A percentile compares a stretch with the other conserved stretches of the same genome.
Evolutionary conservation across 2,797 vertebrate species (phyloP).

Genomic region (Falco biarmicus): DNA sequence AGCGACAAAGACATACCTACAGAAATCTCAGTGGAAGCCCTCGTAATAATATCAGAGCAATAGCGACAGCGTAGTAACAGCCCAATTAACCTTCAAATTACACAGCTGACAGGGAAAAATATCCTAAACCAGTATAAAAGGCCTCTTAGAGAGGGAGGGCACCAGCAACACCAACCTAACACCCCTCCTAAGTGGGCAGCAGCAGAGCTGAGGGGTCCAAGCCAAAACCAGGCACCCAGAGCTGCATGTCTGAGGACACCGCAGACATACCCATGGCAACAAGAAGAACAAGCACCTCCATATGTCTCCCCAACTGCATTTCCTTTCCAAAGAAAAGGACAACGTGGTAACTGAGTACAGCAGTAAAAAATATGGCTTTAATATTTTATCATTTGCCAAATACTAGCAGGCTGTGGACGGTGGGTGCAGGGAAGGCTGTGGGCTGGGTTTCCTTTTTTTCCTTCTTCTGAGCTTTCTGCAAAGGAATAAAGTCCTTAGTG

Average conservation of each 20-base stretch:
- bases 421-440: neutral
- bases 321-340: conserved; percentile 59
- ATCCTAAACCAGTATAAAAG: neutral
- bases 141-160: neutral
- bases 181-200: neutral
- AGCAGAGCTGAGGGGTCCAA: neutral
- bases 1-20: neutral
- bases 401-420: neutral
- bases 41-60: neutral
- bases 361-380: conserved; percentile 5
- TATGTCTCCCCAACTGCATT: conserved; percentile 48
- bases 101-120: neutral
- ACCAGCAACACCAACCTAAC: neutral
- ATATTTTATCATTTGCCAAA: conserved; percentile 48
- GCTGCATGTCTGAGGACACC: neutral
- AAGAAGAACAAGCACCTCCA: conserved; percentile 66
- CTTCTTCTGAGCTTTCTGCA: neutral
- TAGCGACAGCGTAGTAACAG: neutral
- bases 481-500: neutral
- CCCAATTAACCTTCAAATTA: conserved; percentile 8
- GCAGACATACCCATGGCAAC: conserved; percentile 59
- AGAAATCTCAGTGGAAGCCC: neutral
- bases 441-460: neutral
- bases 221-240: neutral
- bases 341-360: conserved; percentile 16